phyloP scores from a whole-genome alignment of 2,113 vertebrate genomes.

The Callionymus lyra region DNA sequence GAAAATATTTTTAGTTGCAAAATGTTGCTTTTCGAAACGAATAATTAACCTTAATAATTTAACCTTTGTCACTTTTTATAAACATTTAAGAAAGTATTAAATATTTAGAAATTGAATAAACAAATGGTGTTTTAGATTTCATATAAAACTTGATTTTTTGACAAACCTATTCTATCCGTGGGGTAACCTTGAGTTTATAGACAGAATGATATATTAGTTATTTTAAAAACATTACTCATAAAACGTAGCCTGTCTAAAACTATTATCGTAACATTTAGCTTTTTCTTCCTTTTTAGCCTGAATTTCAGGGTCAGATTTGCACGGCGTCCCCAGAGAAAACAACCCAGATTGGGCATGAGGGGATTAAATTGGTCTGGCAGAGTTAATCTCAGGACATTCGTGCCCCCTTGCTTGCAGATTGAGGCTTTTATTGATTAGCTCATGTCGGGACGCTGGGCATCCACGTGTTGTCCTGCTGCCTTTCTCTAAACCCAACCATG shows the following conservation, averaged over 20 bases:
- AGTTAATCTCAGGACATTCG: constrained; percentile 52
- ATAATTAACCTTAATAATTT: too few relatives aligned
- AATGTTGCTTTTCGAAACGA: too few relatives aligned
- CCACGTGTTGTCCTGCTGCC: constrained; percentile 42
- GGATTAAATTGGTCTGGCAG: constrained; percentile 45
- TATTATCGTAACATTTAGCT: too few relatives aligned
- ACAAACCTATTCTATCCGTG: too few relatives aligned
- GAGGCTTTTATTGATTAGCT: constrained; percentile 48
- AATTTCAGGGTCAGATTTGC: background rate
- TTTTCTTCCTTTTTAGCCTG: background rate
- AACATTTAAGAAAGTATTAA: too few relatives aligned
- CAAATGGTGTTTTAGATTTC: too few relatives aligned
- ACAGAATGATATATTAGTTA: background rate
- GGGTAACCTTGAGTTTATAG: constrained; percentile 4
- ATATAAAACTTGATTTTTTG: too few relatives aligned
- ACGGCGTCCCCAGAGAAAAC: constrained; percentile 11
- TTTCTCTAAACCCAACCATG: constrained; percentile 41
- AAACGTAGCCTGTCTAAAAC: too few relatives aligned
- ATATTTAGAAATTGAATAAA: too few relatives aligned
- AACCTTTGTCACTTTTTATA: too few relatives aligned
- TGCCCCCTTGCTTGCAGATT: constrained; percentile 6
- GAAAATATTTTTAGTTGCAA: too few relatives aligned
- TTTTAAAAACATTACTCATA: background rate
- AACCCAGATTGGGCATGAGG: constrained; percentile 36
- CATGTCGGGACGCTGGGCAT: constrained; percentile 32